phyloP scores from a whole-genome alignment of 2,888 invertebrate species.

The Salticus scenicus region DNA sequence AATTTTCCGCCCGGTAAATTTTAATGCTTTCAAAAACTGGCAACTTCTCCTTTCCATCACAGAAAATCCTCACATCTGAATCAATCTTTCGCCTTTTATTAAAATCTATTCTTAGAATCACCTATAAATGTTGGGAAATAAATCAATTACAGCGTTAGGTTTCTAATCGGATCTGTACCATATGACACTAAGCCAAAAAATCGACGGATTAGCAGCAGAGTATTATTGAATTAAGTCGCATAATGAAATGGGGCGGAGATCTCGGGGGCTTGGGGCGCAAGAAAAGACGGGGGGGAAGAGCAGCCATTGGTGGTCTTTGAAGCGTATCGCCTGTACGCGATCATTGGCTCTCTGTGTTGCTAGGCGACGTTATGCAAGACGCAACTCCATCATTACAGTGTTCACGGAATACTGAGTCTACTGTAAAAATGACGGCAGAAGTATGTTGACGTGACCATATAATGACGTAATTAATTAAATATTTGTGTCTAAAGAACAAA shows the following conservation, averaged over 20 bases:
- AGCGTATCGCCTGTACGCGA: slow-evolving; percentile 61
- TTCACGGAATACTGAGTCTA: slow-evolving; percentile 17
- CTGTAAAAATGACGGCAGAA: background rate
- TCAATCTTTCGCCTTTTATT: too few species aligned
- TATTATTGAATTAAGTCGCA: background rate
- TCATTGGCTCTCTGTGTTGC: slow-evolving; percentile 58
- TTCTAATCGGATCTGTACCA: background rate
- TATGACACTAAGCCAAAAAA: slow-evolving; percentile 5
- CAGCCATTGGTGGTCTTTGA: slow-evolving; percentile 45
- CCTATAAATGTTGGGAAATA: too few species aligned
- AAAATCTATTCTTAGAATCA: too few species aligned
- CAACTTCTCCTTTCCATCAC: too few species aligned
- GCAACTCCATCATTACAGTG: slow-evolving; percentile 16
- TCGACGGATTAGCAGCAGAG: background rate
- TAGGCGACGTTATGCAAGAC: slow-evolving; percentile 37
- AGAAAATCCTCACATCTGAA: too few species aligned
- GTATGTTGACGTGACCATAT: background rate
- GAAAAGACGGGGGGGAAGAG: background rate
- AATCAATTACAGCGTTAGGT: background rate
- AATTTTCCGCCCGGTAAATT: too few species aligned
- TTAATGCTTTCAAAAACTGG: too few species aligned
- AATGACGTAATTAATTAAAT: background rate
- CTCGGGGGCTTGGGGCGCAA: background rate
- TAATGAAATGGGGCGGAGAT: slow-evolving; percentile 8
- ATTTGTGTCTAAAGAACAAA: too few species aligned